Percentiles rank a stretch among this genome's conserved stretches.
Conservation (phyloP, 2,888 invertebrate species). For the Ornithoptera priamus region DNA sequence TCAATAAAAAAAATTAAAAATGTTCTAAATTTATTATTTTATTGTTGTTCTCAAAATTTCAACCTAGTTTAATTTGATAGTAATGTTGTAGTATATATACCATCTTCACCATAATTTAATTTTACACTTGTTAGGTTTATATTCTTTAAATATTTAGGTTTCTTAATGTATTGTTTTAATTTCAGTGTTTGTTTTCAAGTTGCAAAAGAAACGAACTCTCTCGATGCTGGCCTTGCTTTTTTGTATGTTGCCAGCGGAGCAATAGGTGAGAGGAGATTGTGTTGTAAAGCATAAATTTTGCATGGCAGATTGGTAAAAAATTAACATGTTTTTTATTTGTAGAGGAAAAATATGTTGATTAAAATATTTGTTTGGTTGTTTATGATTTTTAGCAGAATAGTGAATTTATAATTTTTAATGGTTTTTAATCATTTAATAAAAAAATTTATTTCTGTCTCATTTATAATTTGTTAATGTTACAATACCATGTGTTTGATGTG, state of each 20-base stretch:
- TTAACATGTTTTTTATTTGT: neutral
- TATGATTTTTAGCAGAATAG: neutral
- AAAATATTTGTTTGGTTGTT: neutral
- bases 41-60: neutral
- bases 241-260: slow-evolving; percentile 69
- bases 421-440: neutral
- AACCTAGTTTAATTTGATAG: neutral
- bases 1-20: neutral
- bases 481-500: too few relatives aligned
- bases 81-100: too few relatives aligned
- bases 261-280: slow-evolving; percentile 65
- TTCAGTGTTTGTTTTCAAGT: slow-evolving; percentile 71
- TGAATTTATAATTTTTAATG: neutral
- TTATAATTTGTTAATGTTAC: too few relatives aligned
- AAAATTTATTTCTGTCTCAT: neutral
- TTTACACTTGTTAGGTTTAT: too few relatives aligned
- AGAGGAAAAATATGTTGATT: neutral
- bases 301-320: neutral
- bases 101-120: too few relatives aligned
- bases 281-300: neutral
- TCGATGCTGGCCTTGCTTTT: slow-evolving; percentile 70
- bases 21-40: neutral
- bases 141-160: neutral
- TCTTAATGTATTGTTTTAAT: slow-evolving; percentile 34
- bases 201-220: slow-evolving; percentile 62